Conservation (phyloP, 2,113 vertebrate species). For the Ascaphus truei region DNA sequence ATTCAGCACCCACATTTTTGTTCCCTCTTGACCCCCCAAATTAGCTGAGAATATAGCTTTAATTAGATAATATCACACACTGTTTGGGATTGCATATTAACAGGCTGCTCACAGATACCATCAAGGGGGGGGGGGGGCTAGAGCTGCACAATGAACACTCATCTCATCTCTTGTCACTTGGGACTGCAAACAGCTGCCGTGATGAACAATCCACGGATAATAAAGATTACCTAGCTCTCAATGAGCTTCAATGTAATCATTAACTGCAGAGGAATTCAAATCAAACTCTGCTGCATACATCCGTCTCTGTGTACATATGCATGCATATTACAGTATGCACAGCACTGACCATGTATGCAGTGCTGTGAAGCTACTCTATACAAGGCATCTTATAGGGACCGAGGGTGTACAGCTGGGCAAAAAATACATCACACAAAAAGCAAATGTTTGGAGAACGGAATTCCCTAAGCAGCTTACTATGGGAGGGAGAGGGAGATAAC, state of each 20-base stretch:
- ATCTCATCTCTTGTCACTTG: slow-evolving; percentile 8
- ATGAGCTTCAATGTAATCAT: slow-evolving; percentile 10
- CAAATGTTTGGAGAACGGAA: no score
- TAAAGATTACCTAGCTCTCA: slow-evolving; percentile 26
- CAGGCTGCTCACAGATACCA: slow-evolving; percentile 2
- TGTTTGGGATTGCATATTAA: background rate
- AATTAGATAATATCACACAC: slow-evolving; percentile 4
- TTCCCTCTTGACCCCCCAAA: background rate
- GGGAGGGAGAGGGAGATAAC: no score
- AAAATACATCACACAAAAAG: no score
- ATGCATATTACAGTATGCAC: background rate
- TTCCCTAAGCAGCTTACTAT: no score
- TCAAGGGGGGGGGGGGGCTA: no score
- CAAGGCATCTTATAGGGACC: background rate
- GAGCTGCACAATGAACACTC: slow-evolving; percentile 4
- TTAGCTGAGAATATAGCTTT: background rate
- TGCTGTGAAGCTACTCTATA: background rate
- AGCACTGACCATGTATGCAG: background rate
- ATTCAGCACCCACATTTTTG: background rate
- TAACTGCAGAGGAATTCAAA: background rate
- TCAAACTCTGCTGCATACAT: background rate
- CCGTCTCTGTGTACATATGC: no score
- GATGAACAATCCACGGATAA: slow-evolving; percentile 13
- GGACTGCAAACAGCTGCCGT: slow-evolving; percentile 12
- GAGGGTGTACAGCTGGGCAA: no score